A percentile compares a stretch with the other conserved stretches of the same genome.
These are phyloP conservation scores for Accipiter cooperii DNA, from an alignment of 2,113 vertebrate genomes.

Conservation along the genomic window DNA sequence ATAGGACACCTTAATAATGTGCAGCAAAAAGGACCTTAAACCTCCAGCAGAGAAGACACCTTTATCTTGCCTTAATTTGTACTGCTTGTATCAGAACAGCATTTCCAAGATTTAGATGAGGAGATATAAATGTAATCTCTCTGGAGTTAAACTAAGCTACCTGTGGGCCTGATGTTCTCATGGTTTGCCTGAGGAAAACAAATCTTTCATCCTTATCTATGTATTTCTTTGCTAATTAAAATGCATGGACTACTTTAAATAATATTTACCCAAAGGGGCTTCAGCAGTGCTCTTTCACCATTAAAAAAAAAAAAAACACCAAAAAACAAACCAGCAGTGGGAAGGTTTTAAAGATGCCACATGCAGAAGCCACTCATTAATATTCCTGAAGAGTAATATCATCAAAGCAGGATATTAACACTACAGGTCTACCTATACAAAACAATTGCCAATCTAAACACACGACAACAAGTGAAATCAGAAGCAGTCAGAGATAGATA, in stretches of 20 bases:
- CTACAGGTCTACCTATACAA: slow-evolving; percentile 38
- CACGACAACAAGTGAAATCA: slow-evolving; percentile 31
- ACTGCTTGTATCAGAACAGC: not conserved
- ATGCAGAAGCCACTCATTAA: slow-evolving; percentile 24
- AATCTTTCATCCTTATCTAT: slow-evolving; percentile 52
- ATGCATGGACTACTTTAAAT: slow-evolving; percentile 43
- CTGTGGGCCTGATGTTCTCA: slow-evolving; percentile 15
- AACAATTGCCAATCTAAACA: slow-evolving; percentile 46
- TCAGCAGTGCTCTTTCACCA: slow-evolving; percentile 17
- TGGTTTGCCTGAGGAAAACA: slow-evolving; percentile 42
- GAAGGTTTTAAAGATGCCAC: slow-evolving; percentile 7
- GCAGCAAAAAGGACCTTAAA: not conserved
- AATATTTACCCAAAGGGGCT: slow-evolving; percentile 14
- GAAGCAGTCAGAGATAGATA: not conserved
- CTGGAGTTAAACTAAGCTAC: slow-evolving; percentile 22
- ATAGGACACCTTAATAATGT: not conserved
- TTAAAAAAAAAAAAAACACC: not conserved
- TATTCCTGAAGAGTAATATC: slow-evolving; percentile 17
- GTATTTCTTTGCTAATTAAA: slow-evolving; percentile 64
- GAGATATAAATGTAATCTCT: slow-evolving; percentile 37
- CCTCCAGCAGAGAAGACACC: not conserved
- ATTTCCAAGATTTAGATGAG: not conserved
- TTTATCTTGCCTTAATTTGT: slow-evolving; percentile 26
- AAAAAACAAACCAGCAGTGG: not conserved
- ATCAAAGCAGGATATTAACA: slow-evolving; percentile 61